Evolutionary conservation across 2,797 vertebrate genomes (phyloP).

Genomic region (Fistularia tabacaria): DNA sequence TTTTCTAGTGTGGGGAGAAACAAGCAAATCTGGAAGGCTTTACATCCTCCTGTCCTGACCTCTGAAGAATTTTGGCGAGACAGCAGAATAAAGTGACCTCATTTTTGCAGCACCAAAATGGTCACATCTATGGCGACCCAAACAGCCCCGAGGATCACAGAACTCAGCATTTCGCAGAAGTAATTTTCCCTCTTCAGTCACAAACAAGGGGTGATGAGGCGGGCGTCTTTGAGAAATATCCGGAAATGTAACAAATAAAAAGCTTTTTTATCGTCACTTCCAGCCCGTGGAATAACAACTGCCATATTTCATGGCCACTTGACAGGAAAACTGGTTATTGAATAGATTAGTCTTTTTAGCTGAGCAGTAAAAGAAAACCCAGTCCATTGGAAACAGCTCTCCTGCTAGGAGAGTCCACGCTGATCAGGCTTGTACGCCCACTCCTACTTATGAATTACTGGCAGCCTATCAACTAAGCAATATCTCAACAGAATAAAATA

Average conservation of each 20-base stretch:
- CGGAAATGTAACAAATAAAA: conserved; percentile 19
- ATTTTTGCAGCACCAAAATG: conserved; percentile 63
- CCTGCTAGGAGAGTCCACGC: conserved; percentile 60
- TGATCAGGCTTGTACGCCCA: conserved; percentile 61
- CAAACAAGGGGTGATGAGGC: conserved; percentile 52
- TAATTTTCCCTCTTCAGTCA: conserved; percentile 56
- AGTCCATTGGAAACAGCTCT: conserved; percentile 54
- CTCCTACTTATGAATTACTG: conserved; percentile 72
- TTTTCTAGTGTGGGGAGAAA: conserved; percentile 8
- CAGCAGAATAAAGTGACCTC: conserved; percentile 79
- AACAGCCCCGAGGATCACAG: conserved; percentile 56
- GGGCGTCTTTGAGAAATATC: conserved; percentile 43
- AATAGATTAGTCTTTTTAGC: conserved; percentile 47
- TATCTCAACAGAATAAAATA: conserved; percentile 73
- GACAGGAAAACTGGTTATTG: conserved; percentile 54
- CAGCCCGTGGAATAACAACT: conserved; percentile 36
- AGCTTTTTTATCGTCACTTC: conserved; percentile 33
- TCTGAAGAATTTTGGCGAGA: conserved; percentile 67
- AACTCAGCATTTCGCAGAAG: conserved; percentile 75
- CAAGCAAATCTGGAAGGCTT: conserved; percentile 8
- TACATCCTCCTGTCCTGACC: conserved; percentile 30
- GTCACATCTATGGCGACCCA: conserved; percentile 66
- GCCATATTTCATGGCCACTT: conserved; percentile 50
- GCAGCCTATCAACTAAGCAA: conserved; percentile 67
- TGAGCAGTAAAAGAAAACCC: conserved; percentile 44